Evolutionary conservation across 2,888 invertebrate genomes (phyloP), one percentile per base, ranked within the genome.

Genomic region (Exephanes ischioxanthus): DNA sequence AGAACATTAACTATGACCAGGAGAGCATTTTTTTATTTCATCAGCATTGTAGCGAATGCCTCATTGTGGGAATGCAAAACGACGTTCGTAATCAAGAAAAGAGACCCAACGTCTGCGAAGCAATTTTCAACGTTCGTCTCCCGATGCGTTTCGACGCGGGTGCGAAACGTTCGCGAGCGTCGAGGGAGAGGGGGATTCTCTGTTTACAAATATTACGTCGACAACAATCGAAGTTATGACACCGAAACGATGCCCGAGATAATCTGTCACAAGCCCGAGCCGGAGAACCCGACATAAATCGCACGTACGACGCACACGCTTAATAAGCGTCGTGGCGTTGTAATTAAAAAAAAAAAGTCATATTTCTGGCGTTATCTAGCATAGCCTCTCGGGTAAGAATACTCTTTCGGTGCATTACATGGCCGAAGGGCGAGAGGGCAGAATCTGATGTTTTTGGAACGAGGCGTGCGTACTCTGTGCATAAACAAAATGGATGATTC

Each of bases 401-500:
- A 63, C 16, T 16, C 14, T 33, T 33, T 63, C 63, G 63, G 63
- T 33, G 63, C 6, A 33, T 63, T 63, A n/a, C 30, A 63, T 33
- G 11, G 33, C 16, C 63, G 63, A 63, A 58, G 66, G 68, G 75
- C 68, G 45, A 73, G 72, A 80, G 61, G 48, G 51, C 30, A 22
- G 3, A 67, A 85, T 67, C 80, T 78, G 63, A 91, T 91, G 91
- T 90, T 90, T 90, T 91, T 76, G 80, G 87, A 88, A 90, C 84
- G 90, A 87, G 81, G 84, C 85, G 80, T 84, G 87, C 80, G 77
- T 4, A 78, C 85, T 67, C 80, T 82, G 84, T 87, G 89, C 90
- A 88, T 92, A 92, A 92, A 92, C 91, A 92, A 92, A 90, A 92
- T 92, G 91, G 91, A 91, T 91, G 91, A 80, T 87, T 63, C 82